phyloP scores from a whole-genome alignment of 2,888 invertebrate species.

The Hanleya hanleyi region DNA sequence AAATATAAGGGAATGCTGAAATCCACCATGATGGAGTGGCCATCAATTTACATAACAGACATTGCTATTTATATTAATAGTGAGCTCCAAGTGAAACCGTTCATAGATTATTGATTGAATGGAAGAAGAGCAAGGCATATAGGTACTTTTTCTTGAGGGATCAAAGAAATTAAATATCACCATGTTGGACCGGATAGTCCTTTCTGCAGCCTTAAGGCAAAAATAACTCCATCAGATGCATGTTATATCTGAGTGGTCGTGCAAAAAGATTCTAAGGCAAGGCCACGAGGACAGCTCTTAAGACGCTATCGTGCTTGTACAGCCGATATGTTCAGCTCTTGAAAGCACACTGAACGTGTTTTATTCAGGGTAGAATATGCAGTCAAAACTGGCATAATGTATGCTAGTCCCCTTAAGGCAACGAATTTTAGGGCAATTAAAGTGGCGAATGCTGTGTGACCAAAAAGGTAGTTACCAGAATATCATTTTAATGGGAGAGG shows the following conservation, averaged over 20 bases:
- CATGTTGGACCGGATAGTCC: not conserved
- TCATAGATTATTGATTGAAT: constrained; percentile 29
- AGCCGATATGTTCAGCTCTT: constrained; percentile 9
- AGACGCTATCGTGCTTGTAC: constrained; percentile 31
- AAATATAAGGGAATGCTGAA: constrained; percentile 34
- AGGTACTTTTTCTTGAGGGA: constrained; percentile 33
- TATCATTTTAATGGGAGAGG: not conserved
- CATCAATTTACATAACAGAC: constrained; percentile 34
- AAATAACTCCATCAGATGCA: constrained; percentile 32
- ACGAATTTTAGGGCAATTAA: not conserved
- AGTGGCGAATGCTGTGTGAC: not conserved
- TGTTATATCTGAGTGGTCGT: constrained; percentile 33
- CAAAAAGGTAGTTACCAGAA: not conserved
- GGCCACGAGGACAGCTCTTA: not conserved
- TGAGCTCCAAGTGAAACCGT: constrained; percentile 14
- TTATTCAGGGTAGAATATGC: not conserved
- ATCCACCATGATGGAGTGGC: constrained; percentile 24
- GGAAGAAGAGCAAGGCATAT: constrained; percentile 35
- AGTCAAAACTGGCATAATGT: not conserved
- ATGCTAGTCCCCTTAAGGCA: not conserved
- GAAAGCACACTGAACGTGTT: not conserved
- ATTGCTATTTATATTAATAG: constrained; percentile 24
- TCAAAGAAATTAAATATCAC: constrained; percentile 34
- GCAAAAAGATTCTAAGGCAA: constrained; percentile 5
- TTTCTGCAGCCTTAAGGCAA: constrained; percentile 32